Percentiles rank a stretch among this genome's conserved stretches.
These are phyloP conservation scores for Syngnathus rostellatus DNA, from an alignment of 2,797 vertebrate genomes.

Conservation along the genomic window DNA sequence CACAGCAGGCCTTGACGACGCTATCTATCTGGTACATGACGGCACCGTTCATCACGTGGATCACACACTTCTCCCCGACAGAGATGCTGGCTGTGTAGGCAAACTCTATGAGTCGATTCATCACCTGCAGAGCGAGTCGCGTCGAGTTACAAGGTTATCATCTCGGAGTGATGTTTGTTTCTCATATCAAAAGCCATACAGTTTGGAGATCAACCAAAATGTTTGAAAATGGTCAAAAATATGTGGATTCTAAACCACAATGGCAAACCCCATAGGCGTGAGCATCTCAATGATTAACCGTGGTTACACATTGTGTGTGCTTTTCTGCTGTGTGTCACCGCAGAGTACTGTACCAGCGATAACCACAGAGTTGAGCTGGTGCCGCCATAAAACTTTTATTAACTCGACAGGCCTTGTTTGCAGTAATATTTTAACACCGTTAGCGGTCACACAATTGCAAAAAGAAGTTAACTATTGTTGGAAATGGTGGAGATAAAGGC, in stretches of 20 bases:
- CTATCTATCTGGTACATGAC: constrained; percentile 98
- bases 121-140: constrained; percentile 62
- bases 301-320: neutral
- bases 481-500: neutral
- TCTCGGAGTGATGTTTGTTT: neutral
- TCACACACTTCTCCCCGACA: constrained; percentile 89
- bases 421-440: neutral
- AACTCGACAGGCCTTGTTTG: neutral
- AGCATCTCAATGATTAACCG: neutral
- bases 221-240: neutral
- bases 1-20: constrained; percentile 88
- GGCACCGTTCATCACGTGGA: constrained; percentile 89
- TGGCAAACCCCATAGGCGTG: neutral
- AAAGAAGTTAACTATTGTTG: neutral
- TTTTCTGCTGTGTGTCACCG: neutral
- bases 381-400: neutral
- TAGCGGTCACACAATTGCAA: neutral
- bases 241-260: neutral
- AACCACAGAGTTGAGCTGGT: neutral
- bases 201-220: neutral
- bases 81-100: constrained; percentile 94
- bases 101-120: constrained; percentile 88
- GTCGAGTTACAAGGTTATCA: neutral
- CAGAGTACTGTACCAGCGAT: neutral
- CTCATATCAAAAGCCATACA: neutral